Base-by-base conservation (phyloP, 1,140 invertebrate species). In the Calliopsis andreniformis region DNA sequence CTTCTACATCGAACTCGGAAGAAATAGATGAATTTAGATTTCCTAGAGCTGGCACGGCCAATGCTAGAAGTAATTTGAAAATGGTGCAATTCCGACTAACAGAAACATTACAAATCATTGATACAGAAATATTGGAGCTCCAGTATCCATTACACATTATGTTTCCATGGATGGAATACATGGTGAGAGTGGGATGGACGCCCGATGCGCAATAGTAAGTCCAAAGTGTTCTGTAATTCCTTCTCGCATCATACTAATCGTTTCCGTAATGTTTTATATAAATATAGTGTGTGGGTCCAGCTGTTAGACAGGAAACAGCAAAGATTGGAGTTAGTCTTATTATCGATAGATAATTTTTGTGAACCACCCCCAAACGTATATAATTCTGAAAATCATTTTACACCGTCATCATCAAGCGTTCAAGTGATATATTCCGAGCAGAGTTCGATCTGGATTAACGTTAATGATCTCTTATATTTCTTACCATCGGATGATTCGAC, bases 161-260 rank as follows among this genome's bases (percentile, higher is more conserved):
- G 67, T 98, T 98, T 89, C 96, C 97, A 0, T 98, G 97, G 96
- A 95, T 96, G 92, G 98, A 99, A 87, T 99, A 99, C 90, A 93
- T 99, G 78, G 96, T 98, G 0, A 93, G 98, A 82, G 96, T 96
- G 42, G 98, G 98, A 0, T 99, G 98, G 98, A 97, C 96, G 0
- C 96, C 97, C 2, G 95, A 97, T 90, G 96, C 96, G 43, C 94
- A 96, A 89, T 95, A 95, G 97, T 98, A 93, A 95, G 95, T 94
- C 16, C 20, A 6, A 47, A 76, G 49, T n/a, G 3, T 64, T 5
- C 16, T 25, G 4, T n/a, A 28, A 55, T 67, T 28, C 2, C 18
- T 35, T 6, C 28, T 1, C 4, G 8, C 28, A 62, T 45, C 23
- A 43, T 63, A 58, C 45, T 51, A n/a, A 32, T 45, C 30, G 35